Conservation (phyloP, 92 coral and sea anemone genomes). For the Phenganax stokvisi region DNA sequence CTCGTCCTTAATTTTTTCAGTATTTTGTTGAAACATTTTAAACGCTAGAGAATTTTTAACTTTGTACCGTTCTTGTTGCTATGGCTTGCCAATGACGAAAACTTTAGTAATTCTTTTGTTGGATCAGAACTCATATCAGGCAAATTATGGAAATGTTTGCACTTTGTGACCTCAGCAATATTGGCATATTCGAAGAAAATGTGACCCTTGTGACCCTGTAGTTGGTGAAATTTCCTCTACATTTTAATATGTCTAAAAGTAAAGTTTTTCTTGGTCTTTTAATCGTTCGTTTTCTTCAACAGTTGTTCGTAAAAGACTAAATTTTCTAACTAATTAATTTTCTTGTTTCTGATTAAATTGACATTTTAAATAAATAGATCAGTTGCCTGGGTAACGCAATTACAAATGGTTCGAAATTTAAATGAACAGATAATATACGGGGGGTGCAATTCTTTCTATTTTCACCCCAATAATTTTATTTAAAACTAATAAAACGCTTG, state of each 20-base stretch:
- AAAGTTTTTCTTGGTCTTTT: not conserved
- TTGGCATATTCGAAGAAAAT: not conserved
- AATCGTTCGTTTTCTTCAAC: not conserved
- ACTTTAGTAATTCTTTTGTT: conserved; percentile 36
- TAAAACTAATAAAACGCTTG: not conserved
- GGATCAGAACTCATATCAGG: not conserved
- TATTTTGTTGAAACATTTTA: not conserved
- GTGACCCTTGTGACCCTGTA: not conserved
- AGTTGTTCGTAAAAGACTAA: not conserved
- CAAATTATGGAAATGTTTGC: conserved; percentile 11
- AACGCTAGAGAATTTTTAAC: not conserved
- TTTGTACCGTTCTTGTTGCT: conserved; percentile 9
- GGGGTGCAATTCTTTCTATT: not conserved
- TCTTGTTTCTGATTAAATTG: not conserved
- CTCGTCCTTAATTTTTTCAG: no score
- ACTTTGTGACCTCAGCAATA: not conserved
- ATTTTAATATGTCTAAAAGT: not conserved
- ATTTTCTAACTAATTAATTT: not conserved
- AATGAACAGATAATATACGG: not conserved
- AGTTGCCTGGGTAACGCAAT: not conserved
- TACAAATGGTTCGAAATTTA: not conserved
- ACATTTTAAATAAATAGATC: not conserved
- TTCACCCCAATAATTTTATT: not conserved
- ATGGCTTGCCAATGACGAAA: conserved; percentile 17
- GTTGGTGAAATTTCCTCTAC: not conserved